Base-by-base conservation (phyloP, 2,113 vertebrate species). In the Ochotona princeps region DNA sequence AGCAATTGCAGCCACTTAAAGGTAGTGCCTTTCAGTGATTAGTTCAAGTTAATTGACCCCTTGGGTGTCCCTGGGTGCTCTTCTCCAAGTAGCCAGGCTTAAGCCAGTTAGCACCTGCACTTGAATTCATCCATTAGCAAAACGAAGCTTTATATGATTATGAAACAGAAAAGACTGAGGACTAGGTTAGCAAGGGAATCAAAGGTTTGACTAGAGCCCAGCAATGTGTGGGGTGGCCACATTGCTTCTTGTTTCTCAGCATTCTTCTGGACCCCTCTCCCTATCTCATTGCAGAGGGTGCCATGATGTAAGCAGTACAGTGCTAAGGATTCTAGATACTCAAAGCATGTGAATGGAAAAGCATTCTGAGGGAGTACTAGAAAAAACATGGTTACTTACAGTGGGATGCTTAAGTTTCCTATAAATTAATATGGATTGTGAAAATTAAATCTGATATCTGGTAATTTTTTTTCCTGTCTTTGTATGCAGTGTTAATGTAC, bases 401-500 rank as follows among this genome's bases (percentile, higher is more conserved):
- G 44, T 63, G 32, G 28, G 28, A 60, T 72, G 74, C 38, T 67
- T 84, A 9, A 3, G 25, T 66, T 95, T 86, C 84, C 78, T 51
- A 63, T 38, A 51, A 65, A 44, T 76, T 21, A 67, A 0, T 60
- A 5, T 11, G 20, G 49, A 20, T 25, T 51, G 20, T 35, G 63
- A 70, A 80, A 79, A 21, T 17, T 17, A 30, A 61, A 49, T 76
- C 21, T 96, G 72, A 88, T 26, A 7, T 6, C 38, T 44, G 15
- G 8, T 63, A 66, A n/a, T 91, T 23, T 83, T 95, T 87, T 93
- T 96, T 26, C 93, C 69, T 91, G 47, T 86, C 51, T 92, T 63
- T 49, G 7, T 35, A 4, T 72, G 54, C 97, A 99, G 99, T 99
- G 99, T 96, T 99, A 63, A 98, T 99, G 95, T 98, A 98, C 97